Conservation (phyloP, 2,888 invertebrate species). For the Hofmannophila pseudospretella region DNA sequence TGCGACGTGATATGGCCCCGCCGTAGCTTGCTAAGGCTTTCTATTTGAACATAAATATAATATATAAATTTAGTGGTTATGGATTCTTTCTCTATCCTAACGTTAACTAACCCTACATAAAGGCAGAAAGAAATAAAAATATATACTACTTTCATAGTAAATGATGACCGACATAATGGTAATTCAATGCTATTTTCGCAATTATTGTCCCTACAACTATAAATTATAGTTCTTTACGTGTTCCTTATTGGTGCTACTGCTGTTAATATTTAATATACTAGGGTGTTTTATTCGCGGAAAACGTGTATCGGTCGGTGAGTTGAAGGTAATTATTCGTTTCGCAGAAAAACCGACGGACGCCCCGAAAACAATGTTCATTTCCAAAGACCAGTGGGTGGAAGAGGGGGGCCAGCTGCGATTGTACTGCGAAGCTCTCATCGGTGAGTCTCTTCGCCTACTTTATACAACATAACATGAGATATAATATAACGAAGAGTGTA, state of each 20-base stretch:
- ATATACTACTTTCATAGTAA: too few relatives aligned
- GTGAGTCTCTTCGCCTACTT: constrained; percentile 74
- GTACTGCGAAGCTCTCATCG: constrained; percentile 88
- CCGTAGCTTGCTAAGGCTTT: too few relatives aligned
- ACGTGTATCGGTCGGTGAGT: constrained; percentile 2
- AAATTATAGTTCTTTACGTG: too few relatives aligned
- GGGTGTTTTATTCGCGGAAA: constrained; percentile 14
- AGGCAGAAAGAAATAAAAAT: too few relatives aligned
- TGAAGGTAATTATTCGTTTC: constrained; percentile 23
- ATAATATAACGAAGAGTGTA: too few relatives aligned
- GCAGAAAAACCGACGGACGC: constrained; percentile 81
- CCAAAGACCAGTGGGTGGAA: constrained; percentile 80
- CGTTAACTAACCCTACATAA: too few relatives aligned
- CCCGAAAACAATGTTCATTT: constrained; percentile 82
- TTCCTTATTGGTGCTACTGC: neutral
- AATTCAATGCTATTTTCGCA: constrained; percentile 5
- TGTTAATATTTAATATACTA: constrained; percentile 9
- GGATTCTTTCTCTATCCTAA: too few relatives aligned
- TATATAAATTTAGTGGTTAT: too few relatives aligned
- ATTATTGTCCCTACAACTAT: neutral
- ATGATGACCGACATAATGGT: too few relatives aligned
- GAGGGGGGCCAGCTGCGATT: constrained; percentile 81
- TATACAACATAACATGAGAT: too few relatives aligned
- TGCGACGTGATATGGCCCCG: too few relatives aligned
- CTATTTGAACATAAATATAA: too few relatives aligned